These are phyloP conservation scores for Caenorhabditis angaria DNA, from an alignment of 2,888 invertebrate species.

Conservation along the genomic window DNA sequence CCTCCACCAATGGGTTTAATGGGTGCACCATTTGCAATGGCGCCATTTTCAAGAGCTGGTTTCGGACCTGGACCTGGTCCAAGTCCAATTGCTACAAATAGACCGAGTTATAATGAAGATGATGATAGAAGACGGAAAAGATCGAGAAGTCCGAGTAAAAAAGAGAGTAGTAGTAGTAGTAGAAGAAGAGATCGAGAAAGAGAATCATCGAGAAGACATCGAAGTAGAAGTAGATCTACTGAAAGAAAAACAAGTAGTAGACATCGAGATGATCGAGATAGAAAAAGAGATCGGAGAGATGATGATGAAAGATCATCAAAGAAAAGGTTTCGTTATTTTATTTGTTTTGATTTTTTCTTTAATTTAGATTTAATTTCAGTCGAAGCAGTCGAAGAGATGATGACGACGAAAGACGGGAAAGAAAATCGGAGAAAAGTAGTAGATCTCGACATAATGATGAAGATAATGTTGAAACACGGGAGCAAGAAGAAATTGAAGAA, in stretches of 20 bases:
- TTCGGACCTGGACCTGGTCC: slow-evolving; percentile 19
- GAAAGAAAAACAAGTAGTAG: slow-evolving; percentile 26
- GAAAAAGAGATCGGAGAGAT: slow-evolving; percentile 25
- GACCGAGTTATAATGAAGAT: slow-evolving; percentile 25
- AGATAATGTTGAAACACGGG: neutral
- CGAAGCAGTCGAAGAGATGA: slow-evolving; percentile 26
- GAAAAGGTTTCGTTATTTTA: slow-evolving; percentile 10
- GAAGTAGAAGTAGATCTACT: slow-evolving; percentile 35
- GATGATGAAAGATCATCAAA: slow-evolving; percentile 28
- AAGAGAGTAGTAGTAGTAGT: slow-evolving; percentile 22
- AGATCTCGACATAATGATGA: slow-evolving; percentile 5
- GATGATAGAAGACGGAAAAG: slow-evolving; percentile 26
- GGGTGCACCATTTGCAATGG: slow-evolving; percentile 10
- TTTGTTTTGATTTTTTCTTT: neutral
- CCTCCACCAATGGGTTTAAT: slow-evolving; percentile 28
- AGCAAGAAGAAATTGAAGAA: neutral
- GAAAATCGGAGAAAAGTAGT: slow-evolving; percentile 15
- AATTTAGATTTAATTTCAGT: neutral
- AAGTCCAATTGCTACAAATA: neutral
- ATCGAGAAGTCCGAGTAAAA: slow-evolving; percentile 27
- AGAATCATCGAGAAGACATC: slow-evolving; percentile 22
- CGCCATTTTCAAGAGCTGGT: slow-evolving; percentile 30
- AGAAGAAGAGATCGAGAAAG: slow-evolving; percentile 18
- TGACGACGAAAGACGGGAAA: slow-evolving; percentile 27
- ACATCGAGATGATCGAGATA: slow-evolving; percentile 42